Evolutionary conservation across 2,797 vertebrate species (phyloP).

Genomic region (Gymnocypris eckloni): DNA sequence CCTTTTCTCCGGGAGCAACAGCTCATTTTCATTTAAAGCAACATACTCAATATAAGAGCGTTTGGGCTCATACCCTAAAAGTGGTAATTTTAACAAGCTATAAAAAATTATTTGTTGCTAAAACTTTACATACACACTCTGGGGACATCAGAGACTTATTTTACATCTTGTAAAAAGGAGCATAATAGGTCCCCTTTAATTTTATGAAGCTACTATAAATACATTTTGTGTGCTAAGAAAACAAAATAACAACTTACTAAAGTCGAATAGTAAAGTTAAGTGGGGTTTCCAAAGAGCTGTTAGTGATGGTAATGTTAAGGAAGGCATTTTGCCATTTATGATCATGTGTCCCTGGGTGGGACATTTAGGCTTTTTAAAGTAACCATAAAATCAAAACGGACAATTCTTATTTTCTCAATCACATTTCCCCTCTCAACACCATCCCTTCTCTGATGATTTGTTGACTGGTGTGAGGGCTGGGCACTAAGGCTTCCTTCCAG

Average conservation of each 20-base stretch:
- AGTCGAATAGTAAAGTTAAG: background rate
- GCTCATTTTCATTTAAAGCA: no score
- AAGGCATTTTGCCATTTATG: background rate
- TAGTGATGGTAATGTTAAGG: background rate
- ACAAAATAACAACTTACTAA: background rate
- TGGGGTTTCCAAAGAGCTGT: background rate
- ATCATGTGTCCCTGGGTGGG: background rate
- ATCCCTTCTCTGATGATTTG: background rate
- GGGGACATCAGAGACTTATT: no score
- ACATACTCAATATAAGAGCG: no score
- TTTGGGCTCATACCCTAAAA: no score
- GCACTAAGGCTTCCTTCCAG: background rate
- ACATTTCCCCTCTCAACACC: background rate
- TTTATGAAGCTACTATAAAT: background rate
- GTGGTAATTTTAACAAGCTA: no score
- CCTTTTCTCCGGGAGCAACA: no score
- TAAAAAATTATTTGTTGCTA: no score
- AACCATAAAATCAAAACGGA: background rate
- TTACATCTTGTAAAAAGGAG: no score
- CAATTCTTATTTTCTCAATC: background rate
- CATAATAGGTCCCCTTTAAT: background rate
- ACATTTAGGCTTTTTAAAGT: background rate
- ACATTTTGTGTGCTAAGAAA: background rate
- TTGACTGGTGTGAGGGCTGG: background rate
- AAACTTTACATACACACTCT: no score